phyloP scores from a whole-genome alignment of 2,113 vertebrate genomes.

The Sapayoa aenigma region DNA sequence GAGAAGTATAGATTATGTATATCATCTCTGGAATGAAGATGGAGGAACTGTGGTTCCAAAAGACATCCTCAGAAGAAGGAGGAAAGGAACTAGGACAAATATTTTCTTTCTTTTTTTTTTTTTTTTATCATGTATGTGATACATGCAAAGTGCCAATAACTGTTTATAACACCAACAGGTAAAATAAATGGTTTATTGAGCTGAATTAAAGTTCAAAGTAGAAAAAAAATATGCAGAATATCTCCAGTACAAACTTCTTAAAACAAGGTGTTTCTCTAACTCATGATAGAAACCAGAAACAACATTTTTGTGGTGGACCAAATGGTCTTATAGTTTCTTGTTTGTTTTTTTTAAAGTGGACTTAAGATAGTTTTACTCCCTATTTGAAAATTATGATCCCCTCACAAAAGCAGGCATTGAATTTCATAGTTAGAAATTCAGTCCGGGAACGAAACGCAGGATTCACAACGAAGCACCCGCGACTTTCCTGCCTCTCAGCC shows the following conservation, averaged over 20 bases:
- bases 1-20: background rate
- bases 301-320: accelerated
- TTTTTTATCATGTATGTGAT: background rate
- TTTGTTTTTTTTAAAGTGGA: background rate
- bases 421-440: background rate
- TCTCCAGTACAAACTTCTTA: background rate
- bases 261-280: background rate
- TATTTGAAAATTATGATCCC: background rate
- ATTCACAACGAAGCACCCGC: accelerated
- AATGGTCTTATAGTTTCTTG: background rate
- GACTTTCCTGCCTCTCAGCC: background rate
- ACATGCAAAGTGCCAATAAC: background rate
- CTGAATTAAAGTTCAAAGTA: background rate
- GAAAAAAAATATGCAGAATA: background rate
- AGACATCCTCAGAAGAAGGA: background rate
- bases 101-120: background rate
- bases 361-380: background rate
- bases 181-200: background rate
- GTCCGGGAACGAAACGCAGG: accelerated
- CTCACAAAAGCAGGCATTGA: background rate
- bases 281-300: background rate
- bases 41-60: background rate
- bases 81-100: background rate
- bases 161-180: background rate
- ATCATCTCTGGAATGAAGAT: background rate